phyloP scores from a whole-genome alignment of 2,113 vertebrate species.

The Carassius auratus region DNA sequence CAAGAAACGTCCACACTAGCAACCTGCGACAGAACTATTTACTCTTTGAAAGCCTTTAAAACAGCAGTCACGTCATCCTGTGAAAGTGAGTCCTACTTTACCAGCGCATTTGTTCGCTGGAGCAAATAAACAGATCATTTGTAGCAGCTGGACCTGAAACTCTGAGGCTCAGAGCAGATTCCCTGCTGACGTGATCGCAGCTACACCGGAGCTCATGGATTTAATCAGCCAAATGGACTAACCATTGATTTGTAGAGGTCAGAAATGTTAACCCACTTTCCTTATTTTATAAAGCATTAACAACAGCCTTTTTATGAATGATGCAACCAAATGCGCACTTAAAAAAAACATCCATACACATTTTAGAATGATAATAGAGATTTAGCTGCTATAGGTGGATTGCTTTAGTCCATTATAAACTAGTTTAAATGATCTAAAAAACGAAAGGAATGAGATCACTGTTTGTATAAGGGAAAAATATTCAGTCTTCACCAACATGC shows the following conservation, averaged over 20 bases:
- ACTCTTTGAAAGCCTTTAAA: constrained; percentile 37
- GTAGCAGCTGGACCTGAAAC: not conserved
- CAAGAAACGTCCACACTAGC: not conserved
- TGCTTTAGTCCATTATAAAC: not conserved
- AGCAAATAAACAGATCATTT: constrained; percentile 30
- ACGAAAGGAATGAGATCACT: not conserved
- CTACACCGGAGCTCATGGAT: not conserved
- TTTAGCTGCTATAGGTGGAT: constrained; percentile 22
- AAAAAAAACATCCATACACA: not conserved
- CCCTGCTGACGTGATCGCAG: constrained; percentile 8
- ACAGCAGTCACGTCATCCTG: not conserved
- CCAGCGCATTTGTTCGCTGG: not conserved
- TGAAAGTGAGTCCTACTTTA: not conserved
- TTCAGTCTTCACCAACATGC: constrained; percentile 7
- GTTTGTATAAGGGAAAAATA: not conserved
- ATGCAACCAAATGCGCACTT: constrained; percentile 38
- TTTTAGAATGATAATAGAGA: constrained; percentile 15
- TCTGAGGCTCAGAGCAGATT: constrained; percentile 33
- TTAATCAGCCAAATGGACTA: constrained; percentile 45
- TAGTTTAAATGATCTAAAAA: too few species aligned
- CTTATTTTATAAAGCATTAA: constrained; percentile 18
- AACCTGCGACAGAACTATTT: not conserved
- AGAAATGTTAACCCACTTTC: constrained; percentile 21
- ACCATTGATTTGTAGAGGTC: constrained; percentile 30
- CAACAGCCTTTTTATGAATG: constrained; percentile 31